Conservation (phyloP, 2,888 invertebrate species). For the Coelopa pilipes region DNA sequence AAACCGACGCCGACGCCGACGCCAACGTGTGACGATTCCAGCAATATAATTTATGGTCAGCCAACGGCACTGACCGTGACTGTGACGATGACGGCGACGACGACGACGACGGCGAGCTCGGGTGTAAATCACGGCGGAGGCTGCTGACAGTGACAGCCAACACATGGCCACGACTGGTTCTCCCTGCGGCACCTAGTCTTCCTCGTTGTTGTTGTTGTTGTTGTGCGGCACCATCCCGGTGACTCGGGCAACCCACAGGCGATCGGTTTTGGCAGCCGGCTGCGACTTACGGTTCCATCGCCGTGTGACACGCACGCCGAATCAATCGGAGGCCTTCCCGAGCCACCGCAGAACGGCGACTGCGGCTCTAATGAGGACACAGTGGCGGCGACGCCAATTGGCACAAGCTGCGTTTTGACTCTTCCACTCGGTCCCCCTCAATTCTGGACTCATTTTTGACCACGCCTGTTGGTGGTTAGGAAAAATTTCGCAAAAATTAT, state of each 20-base stretch:
- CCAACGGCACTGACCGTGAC: slow-evolving; percentile 53
- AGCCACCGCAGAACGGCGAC: too few relatives aligned
- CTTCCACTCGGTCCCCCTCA: too few relatives aligned
- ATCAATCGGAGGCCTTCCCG: too few relatives aligned
- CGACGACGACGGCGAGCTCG: background rate
- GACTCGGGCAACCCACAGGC: background rate
- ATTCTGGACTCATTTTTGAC: too few relatives aligned
- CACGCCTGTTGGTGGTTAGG: too few relatives aligned
- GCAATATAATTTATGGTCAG: slow-evolving; percentile 27
- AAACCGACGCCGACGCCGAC: background rate
- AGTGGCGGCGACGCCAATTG: too few relatives aligned
- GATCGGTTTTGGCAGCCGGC: too few relatives aligned
- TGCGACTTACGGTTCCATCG: too few relatives aligned
- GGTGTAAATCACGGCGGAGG: slow-evolving; percentile 50
- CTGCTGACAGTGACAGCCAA: slow-evolving; percentile 30
- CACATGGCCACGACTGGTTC: slow-evolving; percentile 16
- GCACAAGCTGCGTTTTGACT: too few relatives aligned
- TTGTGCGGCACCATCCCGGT: background rate
- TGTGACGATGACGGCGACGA: slow-evolving; percentile 47
- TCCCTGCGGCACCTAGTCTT: background rate
- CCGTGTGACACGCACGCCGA: too few relatives aligned
- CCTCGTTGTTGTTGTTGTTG: background rate
- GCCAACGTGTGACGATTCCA: background rate
- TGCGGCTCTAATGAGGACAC: too few relatives aligned
- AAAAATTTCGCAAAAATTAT: too few relatives aligned